Evolutionary conservation across 1,140 invertebrate genomes (phyloP).

Genomic region (Ridgeia piscesae): DNA sequence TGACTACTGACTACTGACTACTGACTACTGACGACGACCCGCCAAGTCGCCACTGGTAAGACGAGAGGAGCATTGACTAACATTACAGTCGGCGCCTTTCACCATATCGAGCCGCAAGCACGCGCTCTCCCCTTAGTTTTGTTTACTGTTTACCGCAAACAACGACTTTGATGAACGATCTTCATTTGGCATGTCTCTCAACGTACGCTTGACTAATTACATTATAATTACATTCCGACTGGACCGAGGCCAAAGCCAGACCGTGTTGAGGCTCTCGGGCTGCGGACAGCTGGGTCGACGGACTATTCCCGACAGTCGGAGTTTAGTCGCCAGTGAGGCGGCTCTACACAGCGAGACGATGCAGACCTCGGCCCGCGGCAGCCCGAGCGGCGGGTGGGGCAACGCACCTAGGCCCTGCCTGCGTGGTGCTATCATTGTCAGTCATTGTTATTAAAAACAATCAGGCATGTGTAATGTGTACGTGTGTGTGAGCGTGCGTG

Average conservation of each 20-base stretch:
- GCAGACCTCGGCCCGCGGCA: neutral
- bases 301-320: neutral
- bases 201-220: neutral
- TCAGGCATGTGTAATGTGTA: too few relatives aligned
- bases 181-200: neutral
- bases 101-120: neutral
- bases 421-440: too few relatives aligned
- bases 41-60: neutral
- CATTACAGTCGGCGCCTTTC: neutral
- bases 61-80: neutral
- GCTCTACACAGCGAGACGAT: neutral
- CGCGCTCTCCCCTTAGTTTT: neutral
- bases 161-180: conserved; percentile 5
- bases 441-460: too few relatives aligned
- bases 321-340: neutral
- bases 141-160: neutral
- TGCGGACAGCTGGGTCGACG: neutral
- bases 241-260: neutral
- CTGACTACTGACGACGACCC: neutral
- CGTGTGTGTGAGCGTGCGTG: neutral
- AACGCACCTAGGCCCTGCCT: too few relatives aligned
- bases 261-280: neutral
- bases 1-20: too few relatives aligned
- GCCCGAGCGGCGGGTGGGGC: too few relatives aligned
- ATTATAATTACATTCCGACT: conserved; percentile 2